Conservation (phyloP, 2,888 invertebrate genomes). For the Uloborus plumipes region DNA sequence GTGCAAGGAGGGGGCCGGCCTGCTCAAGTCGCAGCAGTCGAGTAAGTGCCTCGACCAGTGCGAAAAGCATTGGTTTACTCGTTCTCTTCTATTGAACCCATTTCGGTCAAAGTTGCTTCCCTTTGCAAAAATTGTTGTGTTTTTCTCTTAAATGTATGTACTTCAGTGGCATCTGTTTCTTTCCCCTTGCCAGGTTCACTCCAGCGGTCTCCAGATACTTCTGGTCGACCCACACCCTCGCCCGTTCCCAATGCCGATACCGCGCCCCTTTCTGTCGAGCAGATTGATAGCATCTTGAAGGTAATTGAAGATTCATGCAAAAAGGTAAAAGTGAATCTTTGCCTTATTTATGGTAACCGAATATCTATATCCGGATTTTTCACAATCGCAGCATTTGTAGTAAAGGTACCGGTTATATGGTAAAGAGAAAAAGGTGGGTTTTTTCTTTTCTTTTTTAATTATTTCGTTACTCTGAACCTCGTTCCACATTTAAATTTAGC, state of each 20-base stretch:
- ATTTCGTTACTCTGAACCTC: no score
- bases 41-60: slow-evolving; percentile 23
- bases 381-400: no score
- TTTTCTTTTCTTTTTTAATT: no score
- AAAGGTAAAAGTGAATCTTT: slow-evolving; percentile 65
- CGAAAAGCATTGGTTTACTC: no score
- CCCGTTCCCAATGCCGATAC: slow-evolving; percentile 65
- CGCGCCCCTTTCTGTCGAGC: slow-evolving; percentile 83
- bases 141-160: not conserved
- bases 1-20: slow-evolving; percentile 77
- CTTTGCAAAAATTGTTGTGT: not conserved
- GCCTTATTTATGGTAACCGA: not conserved
- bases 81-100: no score
- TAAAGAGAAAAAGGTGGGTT: no score
- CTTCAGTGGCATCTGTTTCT: not conserved
- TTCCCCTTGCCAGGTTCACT: slow-evolving; percentile 36
- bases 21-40: slow-evolving; percentile 62
- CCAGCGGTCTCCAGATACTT: slow-evolving; percentile 67
- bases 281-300: slow-evolving; percentile 95
- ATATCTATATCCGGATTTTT: no score
- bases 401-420: no score
- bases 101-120: not conserved
- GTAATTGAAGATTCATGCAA: slow-evolving; percentile 69
- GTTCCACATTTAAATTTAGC: no score
- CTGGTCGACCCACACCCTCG: slow-evolving; percentile 66